Evolutionary conservation across 2,113 vertebrate genomes (phyloP).

Genomic region (Cathartes aura): DNA sequence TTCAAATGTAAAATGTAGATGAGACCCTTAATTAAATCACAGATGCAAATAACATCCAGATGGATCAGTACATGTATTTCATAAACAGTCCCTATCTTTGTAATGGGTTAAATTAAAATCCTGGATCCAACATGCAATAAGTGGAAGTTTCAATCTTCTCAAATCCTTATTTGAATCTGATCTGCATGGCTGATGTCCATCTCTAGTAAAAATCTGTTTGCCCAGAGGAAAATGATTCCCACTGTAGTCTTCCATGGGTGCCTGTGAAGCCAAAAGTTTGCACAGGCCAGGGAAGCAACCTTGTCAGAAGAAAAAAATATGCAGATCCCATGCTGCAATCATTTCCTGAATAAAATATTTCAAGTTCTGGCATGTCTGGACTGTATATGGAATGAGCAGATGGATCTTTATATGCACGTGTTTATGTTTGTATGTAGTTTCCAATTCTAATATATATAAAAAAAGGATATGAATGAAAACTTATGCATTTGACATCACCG

Average conservation of each 20-base stretch:
- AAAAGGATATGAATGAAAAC: background rate
- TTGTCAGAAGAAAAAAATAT: slow-evolving; percentile 24
- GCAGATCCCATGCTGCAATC: slow-evolving; percentile 30
- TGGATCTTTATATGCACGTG: background rate
- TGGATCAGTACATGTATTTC: slow-evolving; percentile 42
- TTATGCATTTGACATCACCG: background rate
- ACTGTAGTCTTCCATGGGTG: slow-evolving; percentile 44
- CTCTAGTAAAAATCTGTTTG: slow-evolving; percentile 44
- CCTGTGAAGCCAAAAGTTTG: slow-evolving; percentile 21
- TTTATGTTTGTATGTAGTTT: background rate
- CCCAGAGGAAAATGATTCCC: slow-evolving; percentile 48
- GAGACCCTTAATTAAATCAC: slow-evolving; percentile 43
- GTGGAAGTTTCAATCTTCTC: slow-evolving; percentile 8
- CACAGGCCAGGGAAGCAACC: background rate
- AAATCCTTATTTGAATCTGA: slow-evolving; percentile 14
- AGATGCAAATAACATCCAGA: slow-evolving; percentile 61
- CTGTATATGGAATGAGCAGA: slow-evolving; percentile 35
- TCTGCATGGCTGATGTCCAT: slow-evolving; percentile 26
- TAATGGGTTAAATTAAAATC: slow-evolving; percentile 38
- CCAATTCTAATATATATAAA: background rate
- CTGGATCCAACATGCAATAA: background rate
- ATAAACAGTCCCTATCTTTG: slow-evolving; percentile 31
- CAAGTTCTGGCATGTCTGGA: slow-evolving; percentile 15
- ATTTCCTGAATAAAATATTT: slow-evolving; percentile 37
- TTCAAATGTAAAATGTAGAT: slow-evolving; percentile 54